A percentile compares a stretch with the other conserved stretches of the same genome.
These are phyloP conservation scores for Drosophila quinaria DNA, from an alignment of 2,888 invertebrate genomes.

Conservation along the genomic window DNA sequence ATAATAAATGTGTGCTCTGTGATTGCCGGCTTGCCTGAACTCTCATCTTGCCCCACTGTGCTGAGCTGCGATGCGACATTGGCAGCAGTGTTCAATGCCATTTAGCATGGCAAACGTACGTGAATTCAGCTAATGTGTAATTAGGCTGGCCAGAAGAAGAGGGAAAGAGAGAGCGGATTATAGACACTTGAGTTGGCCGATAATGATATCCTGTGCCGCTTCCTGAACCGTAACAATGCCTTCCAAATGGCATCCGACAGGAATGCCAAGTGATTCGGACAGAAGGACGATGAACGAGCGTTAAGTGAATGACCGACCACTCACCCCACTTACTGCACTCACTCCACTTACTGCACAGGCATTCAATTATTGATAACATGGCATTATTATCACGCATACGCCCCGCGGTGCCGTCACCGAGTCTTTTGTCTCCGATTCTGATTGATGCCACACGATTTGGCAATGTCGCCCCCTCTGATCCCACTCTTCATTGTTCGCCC, in stretches of 20 bases:
- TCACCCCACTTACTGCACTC: not conserved
- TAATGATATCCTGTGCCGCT: slow-evolving; percentile 62
- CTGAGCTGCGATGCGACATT: slow-evolving; percentile 37
- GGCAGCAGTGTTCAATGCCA: slow-evolving; percentile 45
- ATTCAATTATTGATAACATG: slow-evolving; percentile 57
- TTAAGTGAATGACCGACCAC: not conserved
- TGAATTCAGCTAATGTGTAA: slow-evolving; percentile 57
- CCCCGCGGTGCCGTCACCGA: slow-evolving; percentile 16
- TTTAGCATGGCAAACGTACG: slow-evolving; percentile 42
- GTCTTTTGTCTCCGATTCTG: slow-evolving; percentile 27
- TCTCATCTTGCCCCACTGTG: not conserved
- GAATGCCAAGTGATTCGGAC: slow-evolving; percentile 10
- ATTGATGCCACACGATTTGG: slow-evolving; percentile 54
- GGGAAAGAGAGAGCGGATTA: not conserved
- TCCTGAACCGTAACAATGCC: slow-evolving; percentile 44
- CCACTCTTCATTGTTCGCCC: not conserved
- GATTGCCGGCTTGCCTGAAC: no score
- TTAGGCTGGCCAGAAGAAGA: slow-evolving; percentile 35
- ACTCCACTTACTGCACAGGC: slow-evolving; percentile 11
- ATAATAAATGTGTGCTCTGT: no score
- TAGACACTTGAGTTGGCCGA: slow-evolving; percentile 26
- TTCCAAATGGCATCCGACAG: slow-evolving; percentile 2
- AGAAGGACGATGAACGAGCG: not conserved
- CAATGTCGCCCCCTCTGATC: slow-evolving; percentile 29
- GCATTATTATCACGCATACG: slow-evolving; percentile 67